These are phyloP conservation scores for Bombus picipes DNA, from an alignment of 1,140 invertebrate genomes.

Conservation along the genomic window DNA sequence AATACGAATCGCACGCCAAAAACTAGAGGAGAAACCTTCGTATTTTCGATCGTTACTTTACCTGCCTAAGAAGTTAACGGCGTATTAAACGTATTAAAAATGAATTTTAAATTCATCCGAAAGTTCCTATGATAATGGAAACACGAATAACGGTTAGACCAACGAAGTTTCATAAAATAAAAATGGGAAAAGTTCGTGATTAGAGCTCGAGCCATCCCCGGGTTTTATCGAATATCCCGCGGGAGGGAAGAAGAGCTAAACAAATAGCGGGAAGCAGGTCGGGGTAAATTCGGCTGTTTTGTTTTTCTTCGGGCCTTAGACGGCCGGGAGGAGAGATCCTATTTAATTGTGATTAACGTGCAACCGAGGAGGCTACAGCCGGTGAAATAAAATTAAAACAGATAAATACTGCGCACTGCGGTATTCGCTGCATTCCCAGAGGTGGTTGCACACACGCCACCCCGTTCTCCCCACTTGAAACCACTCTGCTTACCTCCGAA, in stretches of 20 bases:
- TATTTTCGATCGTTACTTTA: not conserved
- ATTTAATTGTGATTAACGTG: conserved; percentile 63
- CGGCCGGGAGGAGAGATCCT: not conserved
- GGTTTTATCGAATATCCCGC: not conserved
- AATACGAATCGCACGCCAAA: too few species aligned
- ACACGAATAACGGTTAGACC: not conserved
- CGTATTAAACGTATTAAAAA: not conserved
- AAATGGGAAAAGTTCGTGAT: not conserved
- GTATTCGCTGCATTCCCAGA: conserved; percentile 53
- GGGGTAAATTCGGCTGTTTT: conserved; percentile 23
- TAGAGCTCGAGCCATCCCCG: not conserved
- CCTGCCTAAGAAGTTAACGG: not conserved
- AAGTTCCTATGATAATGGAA: conserved; percentile 6
- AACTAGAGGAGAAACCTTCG: not conserved
- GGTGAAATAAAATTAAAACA: conserved; percentile 66
- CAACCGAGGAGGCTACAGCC: conserved; percentile 10
- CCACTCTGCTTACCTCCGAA: conserved; percentile 23
- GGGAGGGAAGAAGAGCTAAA: not conserved
- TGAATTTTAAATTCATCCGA: conserved; percentile 13
- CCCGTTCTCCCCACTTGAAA: conserved; percentile 22
- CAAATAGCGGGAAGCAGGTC: conserved; percentile 23
- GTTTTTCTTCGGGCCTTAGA: conserved; percentile 2
- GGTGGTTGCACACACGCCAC: conserved; percentile 42
- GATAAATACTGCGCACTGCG: conserved; percentile 61
- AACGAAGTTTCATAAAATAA: not conserved